Evolutionary conservation across 1,140 invertebrate genomes (phyloP).

Genomic region (Neodiprion fabricii): DNA sequence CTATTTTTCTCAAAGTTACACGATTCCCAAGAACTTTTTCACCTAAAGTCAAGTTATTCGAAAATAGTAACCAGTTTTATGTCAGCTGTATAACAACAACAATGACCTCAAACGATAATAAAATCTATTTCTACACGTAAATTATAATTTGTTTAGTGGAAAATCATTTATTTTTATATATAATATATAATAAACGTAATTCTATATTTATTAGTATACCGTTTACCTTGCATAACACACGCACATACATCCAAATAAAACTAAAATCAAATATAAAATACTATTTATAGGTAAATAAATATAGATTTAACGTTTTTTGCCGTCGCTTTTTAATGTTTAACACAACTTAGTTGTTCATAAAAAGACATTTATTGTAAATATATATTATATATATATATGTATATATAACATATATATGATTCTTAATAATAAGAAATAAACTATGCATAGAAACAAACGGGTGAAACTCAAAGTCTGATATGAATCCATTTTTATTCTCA

Average conservation of each 20-base stretch:
- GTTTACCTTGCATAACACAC: background rate
- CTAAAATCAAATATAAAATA: too few relatives aligned
- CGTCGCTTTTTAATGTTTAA: background rate
- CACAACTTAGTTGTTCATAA: background rate
- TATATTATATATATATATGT: background rate
- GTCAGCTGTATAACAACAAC: too few relatives aligned
- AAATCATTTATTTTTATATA: background rate
- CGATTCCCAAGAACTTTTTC: too few relatives aligned
- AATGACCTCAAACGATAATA: too few relatives aligned
- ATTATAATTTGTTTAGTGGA: background rate
- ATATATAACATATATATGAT: background rate
- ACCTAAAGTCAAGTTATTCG: too few relatives aligned
- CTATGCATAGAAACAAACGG: background rate
- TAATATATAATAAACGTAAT: background rate
- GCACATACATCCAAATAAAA: too few relatives aligned
- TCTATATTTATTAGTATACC: background rate
- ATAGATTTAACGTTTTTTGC: background rate
- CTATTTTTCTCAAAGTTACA: too few relatives aligned
- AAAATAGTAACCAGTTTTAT: too few relatives aligned
- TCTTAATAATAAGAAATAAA: background rate
- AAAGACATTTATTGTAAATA: conserved; percentile 6
- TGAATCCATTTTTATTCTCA: background rate
- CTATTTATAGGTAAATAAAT: too few relatives aligned
- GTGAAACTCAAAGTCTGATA: background rate
- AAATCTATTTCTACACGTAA: background rate